These are phyloP conservation scores for Colossoma macropomum DNA, from an alignment of 2,113 vertebrate genomes.

Conservation along the genomic window DNA sequence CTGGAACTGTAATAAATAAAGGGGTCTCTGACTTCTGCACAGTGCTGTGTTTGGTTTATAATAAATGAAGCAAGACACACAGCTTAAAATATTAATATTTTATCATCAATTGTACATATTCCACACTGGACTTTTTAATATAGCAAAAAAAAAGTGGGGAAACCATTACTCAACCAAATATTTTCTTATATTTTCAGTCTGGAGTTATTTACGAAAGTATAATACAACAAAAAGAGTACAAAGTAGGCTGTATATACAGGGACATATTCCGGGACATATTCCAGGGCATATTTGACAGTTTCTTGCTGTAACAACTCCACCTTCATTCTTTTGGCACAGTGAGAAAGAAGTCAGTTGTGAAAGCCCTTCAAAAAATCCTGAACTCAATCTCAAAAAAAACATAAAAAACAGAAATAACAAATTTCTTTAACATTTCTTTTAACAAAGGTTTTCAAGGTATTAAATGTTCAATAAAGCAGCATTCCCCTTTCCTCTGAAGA, in stretches of 20 bases:
- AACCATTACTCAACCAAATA: constrained; percentile 32
- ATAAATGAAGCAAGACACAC: background rate
- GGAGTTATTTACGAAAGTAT: constrained; percentile 43
- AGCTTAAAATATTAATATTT: constrained; percentile 29
- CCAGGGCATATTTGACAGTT: background rate
- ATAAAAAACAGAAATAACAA: background rate
- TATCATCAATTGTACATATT: constrained; percentile 43
- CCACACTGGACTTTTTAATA: constrained; percentile 22
- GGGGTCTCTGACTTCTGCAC: too few relatives aligned
- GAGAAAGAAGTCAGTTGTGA: background rate
- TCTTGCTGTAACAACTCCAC: constrained; percentile 18
- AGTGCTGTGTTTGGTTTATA: too few relatives aligned
- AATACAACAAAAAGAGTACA: constrained; percentile 39
- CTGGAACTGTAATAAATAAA: too few relatives aligned
- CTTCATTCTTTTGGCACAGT: constrained; percentile 35
- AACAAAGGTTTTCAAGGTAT: background rate
- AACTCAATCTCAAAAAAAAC: background rate
- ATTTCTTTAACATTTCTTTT: constrained; percentile 1
- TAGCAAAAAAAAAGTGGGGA: constrained; percentile 1
- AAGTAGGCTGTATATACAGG: constrained; percentile 42
- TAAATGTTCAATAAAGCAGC: constrained; percentile 48
- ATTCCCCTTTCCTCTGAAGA: constrained; percentile 38
- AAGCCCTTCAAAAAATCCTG: background rate
- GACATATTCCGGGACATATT: background rate
- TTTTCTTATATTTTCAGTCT: constrained; percentile 37